Base-by-base conservation (phyloP, 2,888 invertebrate species). In the Cylindroiulus punctatus region DNA sequence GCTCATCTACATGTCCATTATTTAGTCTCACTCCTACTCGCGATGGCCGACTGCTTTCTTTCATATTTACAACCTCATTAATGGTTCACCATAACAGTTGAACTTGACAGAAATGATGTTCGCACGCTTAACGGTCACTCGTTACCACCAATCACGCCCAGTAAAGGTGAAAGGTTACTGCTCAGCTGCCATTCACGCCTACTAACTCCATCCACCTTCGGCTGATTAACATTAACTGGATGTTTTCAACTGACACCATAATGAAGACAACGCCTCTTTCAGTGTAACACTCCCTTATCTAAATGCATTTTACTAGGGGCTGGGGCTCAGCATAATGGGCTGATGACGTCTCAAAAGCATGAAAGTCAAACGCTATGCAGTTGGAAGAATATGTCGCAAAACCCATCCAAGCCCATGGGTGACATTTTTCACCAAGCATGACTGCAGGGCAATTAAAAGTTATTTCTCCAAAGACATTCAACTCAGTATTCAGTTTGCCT, bases 401-500 rank as follows among this genome's bases (percentile, higher is more conserved):
- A 76, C 10, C 22, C 22, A 65, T 26, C 30, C 22, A 76, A 12
- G 26, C 76, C 30, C 76, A 30, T 30, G 76, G 26, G 76, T 76
- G 76, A 14, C 26, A 76, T 76, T 76, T 76, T 30, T 76, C 76
- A 76, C 76, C 26, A 30, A 76, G 26, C 76, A 1, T 76, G 76
- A 76, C 76, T 76, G 76, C 76, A 17, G 14, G 26, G 76, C 76
- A 76, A 76, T 76, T 76, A 76, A 76, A 76, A 76, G 30, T 14
- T 76, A 76, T 76, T 76, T 76, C 76, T 76, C 76, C 76, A 76
- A 76, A 76, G 76, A 76, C 76, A 76, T 76, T 76, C 30, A 30
- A 76, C 30, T 76, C 76, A 26, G 30, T 30, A 76, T 76, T 76
- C 76, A 1, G 76, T 76, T 76, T 30, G 76, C 76, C 76, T 30